phyloP scores from a whole-genome alignment of 1,140 invertebrate genomes.

The Eupristina koningsbergeri region DNA sequence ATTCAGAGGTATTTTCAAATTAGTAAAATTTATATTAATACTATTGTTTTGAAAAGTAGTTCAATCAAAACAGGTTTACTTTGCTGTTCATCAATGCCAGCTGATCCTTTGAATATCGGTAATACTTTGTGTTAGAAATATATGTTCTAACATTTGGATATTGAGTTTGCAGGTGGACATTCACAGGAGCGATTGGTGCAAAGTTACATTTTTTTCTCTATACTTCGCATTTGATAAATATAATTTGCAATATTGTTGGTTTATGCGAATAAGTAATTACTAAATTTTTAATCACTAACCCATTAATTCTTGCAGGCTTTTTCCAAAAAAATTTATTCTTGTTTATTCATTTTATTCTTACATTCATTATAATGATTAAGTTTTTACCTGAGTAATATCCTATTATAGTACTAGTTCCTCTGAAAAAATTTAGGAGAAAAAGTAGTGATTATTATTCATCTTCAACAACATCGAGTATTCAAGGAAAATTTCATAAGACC shows the following conservation, averaged over 20 bases:
- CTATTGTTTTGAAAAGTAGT: slow-evolving; percentile 15
- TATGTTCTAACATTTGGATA: slow-evolving; percentile 61
- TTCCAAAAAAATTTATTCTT: slow-evolving; percentile 14
- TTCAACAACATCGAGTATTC: slow-evolving; percentile 25
- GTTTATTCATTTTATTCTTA: slow-evolving; percentile 44
- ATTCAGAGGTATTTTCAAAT: slow-evolving; percentile 28
- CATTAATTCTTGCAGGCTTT: slow-evolving; percentile 48
- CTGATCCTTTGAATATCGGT: slow-evolving; percentile 44
- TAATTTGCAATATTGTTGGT: slow-evolving; percentile 45
- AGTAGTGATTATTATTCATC: slow-evolving; percentile 41
- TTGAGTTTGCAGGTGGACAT: slow-evolving; percentile 69
- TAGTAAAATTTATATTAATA: not conserved
- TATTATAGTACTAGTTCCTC: slow-evolving; percentile 45
- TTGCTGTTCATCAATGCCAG: slow-evolving; percentile 11
- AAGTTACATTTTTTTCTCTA: slow-evolving; percentile 44
- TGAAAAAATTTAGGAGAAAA: slow-evolving; percentile 40
- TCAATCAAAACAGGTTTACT: slow-evolving; percentile 26
- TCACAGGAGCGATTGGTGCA: slow-evolving; percentile 53
- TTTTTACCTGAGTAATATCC: slow-evolving; percentile 41
- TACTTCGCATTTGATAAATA: slow-evolving; percentile 38
- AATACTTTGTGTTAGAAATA: slow-evolving; percentile 42
- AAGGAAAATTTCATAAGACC: slow-evolving; percentile 46
- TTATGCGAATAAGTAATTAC: slow-evolving; percentile 16
- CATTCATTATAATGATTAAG: slow-evolving; percentile 22
- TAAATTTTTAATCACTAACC: slow-evolving; percentile 39